These are phyloP conservation scores for Sebastes steindachneri DNA, from an alignment of 2,797 vertebrate genomes.

Conservation along the genomic window DNA sequence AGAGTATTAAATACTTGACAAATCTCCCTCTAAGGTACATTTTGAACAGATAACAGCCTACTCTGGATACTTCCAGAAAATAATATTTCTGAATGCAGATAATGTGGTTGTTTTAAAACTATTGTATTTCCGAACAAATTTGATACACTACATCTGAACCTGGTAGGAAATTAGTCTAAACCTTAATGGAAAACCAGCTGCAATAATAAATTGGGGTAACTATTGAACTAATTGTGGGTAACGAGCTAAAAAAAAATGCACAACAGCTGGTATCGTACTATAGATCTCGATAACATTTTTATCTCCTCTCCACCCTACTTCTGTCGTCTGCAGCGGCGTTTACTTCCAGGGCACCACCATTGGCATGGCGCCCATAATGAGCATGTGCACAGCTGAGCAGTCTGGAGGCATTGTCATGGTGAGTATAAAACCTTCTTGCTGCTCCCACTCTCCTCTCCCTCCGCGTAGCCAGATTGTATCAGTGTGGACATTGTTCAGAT, in stretches of 20 bases:
- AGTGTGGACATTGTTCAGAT: slow-evolving; percentile 51
- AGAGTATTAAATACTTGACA: too few species aligned
- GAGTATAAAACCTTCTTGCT: slow-evolving; percentile 69
- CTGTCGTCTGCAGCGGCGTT: slow-evolving; percentile 85
- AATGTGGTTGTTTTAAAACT: neutral
- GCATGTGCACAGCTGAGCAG: slow-evolving; percentile 98
- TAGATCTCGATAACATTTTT: neutral
- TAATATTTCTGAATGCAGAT: neutral
- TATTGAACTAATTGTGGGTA: neutral
- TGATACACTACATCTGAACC: neutral
- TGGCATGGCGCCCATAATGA: slow-evolving; percentile 99
- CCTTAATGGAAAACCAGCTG: neutral
- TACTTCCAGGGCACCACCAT: slow-evolving; percentile 99
- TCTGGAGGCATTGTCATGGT: slow-evolving; percentile 99
- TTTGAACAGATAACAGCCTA: too few species aligned
- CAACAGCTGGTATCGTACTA: neutral
- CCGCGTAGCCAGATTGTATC: slow-evolving; percentile 34
- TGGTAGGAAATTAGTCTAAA: neutral
- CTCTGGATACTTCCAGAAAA: neutral
- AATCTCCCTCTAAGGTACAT: too few species aligned
- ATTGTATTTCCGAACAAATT: neutral
- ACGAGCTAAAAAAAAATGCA: neutral
- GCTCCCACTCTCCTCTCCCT: slow-evolving; percentile 19
- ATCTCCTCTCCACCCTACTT: neutral
- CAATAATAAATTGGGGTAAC: neutral